phyloP scores from a whole-genome alignment of 2,888 invertebrate genomes.

The Eupithecia vulgata region DNA sequence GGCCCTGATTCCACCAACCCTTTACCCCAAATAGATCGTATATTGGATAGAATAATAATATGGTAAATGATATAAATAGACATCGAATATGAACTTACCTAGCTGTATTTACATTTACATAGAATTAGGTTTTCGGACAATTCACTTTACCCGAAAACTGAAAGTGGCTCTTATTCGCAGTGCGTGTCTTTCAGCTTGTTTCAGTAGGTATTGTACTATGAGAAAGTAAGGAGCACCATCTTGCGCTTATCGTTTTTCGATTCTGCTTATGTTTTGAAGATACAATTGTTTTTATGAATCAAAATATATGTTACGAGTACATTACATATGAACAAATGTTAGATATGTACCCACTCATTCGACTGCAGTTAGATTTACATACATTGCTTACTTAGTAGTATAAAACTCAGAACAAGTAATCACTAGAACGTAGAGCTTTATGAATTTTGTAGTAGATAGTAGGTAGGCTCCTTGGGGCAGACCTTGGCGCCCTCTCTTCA shows the following conservation, averaged over 20 bases:
- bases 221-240: constrained; percentile 55
- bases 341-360: not conserved
- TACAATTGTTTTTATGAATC: constrained; percentile 1
- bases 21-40: too few species aligned
- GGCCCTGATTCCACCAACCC: too few species aligned
- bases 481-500: too few species aligned
- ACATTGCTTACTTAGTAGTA: not conserved
- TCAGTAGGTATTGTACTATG: constrained; percentile 46
- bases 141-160: not conserved
- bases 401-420: not conserved
- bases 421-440: not conserved
- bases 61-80: too few species aligned
- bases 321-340: too few species aligned
- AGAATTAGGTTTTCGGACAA: too few species aligned
- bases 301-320: not conserved
- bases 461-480: too few species aligned
- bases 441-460: not conserved
- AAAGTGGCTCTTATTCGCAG: constrained; percentile 20
- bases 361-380: not conserved
- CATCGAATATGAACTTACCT: too few species aligned
- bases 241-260: constrained; percentile 52
- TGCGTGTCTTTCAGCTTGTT: constrained; percentile 17
- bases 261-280: constrained; percentile 35
- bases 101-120: too few species aligned
- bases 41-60: too few species aligned